These are phyloP conservation scores for Festucalex cinctus DNA, from an alignment of 2,113 vertebrate genomes.

Conservation along the genomic window DNA sequence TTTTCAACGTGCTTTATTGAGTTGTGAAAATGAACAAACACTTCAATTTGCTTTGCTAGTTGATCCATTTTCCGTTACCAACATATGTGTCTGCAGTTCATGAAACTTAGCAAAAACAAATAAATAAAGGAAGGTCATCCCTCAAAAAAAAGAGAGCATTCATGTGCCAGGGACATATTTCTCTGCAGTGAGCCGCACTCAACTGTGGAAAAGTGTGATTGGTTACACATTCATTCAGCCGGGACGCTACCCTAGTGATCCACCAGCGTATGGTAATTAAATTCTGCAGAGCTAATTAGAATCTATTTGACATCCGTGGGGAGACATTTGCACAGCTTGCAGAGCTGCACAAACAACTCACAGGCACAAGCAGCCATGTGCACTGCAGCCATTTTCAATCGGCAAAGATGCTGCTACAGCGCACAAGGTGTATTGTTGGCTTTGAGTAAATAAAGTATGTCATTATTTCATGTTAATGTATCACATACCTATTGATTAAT, in stretches of 20 bases:
- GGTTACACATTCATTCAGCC: constrained; percentile 50
- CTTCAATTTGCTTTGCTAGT: not conserved
- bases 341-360: constrained; percentile 49
- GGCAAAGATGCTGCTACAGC: constrained; percentile 11
- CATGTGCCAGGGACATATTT: constrained; percentile 20
- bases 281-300: constrained; percentile 65
- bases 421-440: not conserved
- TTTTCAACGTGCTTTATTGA: not conserved
- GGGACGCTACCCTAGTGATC: constrained; percentile 46
- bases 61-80: not conserved
- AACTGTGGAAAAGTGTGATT: constrained; percentile 52
- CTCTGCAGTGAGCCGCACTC: constrained; percentile 26
- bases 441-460: constrained; percentile 27
- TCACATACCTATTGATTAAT: not conserved
- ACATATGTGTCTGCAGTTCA: too few species aligned
- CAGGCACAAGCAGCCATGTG: constrained; percentile 35
- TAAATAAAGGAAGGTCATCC: not conserved
- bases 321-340: constrained; percentile 56
- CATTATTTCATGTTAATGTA: constrained; percentile 1
- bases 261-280: constrained; percentile 62
- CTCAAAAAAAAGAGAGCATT: not conserved
- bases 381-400: constrained; percentile 13
- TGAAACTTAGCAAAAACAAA: not conserved
- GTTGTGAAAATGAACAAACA: not conserved
- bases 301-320: constrained; percentile 54